phyloP scores from a whole-genome alignment of 2,888 invertebrate species.

The Miltochrista miniata region DNA sequence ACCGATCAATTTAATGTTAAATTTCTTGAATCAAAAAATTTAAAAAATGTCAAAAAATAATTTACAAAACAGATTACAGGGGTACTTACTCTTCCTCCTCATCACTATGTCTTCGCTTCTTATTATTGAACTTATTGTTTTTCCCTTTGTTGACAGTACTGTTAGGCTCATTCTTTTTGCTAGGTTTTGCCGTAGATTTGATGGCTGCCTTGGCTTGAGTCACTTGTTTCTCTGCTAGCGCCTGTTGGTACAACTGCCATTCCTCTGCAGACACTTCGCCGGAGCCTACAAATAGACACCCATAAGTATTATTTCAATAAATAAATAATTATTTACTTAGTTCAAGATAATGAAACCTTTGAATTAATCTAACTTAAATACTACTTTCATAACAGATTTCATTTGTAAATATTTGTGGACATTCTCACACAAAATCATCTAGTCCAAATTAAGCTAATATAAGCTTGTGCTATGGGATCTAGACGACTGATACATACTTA shows the following conservation, averaged over 20 bases:
- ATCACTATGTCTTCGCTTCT: constrained; percentile 57
- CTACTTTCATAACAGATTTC: no score
- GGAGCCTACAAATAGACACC: constrained; percentile 49
- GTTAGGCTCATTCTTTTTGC: constrained; percentile 38
- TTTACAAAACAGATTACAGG: neutral
- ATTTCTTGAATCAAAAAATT: no score
- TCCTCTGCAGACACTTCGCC: constrained; percentile 74
- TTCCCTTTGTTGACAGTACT: constrained; percentile 26
- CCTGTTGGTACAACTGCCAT: constrained; percentile 77
- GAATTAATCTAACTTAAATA: no score
- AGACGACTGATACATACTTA: no score
- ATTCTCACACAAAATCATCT: no score
- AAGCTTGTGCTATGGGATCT: no score
- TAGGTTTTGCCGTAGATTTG: constrained; percentile 40
- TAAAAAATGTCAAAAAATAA: no score
- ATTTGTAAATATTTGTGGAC: no score
- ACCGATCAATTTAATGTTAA: no score
- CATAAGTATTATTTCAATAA: neutral
- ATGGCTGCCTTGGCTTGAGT: constrained; percentile 43
- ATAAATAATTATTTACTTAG: no score
- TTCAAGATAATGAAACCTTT: no score
- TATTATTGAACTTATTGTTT: constrained; percentile 25
- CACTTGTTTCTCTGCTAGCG: constrained; percentile 67
- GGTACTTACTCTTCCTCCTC: constrained; percentile 69
- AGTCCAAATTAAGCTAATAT: no score